Conservation (phyloP, 2,888 invertebrate genomes). For the Thumatha senex region DNA sequence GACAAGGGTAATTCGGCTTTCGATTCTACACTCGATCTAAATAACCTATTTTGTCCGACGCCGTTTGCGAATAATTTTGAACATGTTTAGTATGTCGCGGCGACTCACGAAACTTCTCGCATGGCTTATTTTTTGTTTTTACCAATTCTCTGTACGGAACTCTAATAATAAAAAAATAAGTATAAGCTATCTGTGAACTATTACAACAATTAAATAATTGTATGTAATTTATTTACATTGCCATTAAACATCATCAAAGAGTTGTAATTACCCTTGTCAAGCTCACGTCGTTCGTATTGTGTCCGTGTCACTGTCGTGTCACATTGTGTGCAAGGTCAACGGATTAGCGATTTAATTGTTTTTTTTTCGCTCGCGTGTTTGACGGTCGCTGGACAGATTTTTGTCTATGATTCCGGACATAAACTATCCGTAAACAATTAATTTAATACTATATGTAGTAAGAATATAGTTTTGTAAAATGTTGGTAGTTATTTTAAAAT, state of each 20-base stretch:
- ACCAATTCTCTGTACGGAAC: too few species aligned
- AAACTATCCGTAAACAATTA: neutral
- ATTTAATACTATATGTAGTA: neutral
- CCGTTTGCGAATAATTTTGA: too few species aligned
- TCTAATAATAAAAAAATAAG: too few species aligned
- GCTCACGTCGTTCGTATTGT: neutral
- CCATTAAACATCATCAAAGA: neutral
- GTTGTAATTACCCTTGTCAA: neutral
- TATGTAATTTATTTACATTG: neutral
- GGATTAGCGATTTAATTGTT: constrained; percentile 35
- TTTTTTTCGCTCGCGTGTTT: constrained; percentile 28
- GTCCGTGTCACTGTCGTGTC: neutral
- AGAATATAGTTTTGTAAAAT: too few species aligned
- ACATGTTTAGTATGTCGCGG: too few species aligned
- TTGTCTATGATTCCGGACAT: neutral
- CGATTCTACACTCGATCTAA: too few species aligned
- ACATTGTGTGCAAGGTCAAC: neutral
- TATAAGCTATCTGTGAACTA: too few species aligned
- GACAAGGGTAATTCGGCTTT: too few species aligned
- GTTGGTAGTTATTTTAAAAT: too few species aligned
- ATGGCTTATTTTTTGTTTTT: too few species aligned
- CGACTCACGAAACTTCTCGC: too few species aligned
- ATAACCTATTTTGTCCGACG: too few species aligned
- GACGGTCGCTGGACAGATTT: neutral
- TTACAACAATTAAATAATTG: neutral